phyloP scores from a whole-genome alignment of 2,797 vertebrate genomes.

The Brachyrhaphis roseni region DNA sequence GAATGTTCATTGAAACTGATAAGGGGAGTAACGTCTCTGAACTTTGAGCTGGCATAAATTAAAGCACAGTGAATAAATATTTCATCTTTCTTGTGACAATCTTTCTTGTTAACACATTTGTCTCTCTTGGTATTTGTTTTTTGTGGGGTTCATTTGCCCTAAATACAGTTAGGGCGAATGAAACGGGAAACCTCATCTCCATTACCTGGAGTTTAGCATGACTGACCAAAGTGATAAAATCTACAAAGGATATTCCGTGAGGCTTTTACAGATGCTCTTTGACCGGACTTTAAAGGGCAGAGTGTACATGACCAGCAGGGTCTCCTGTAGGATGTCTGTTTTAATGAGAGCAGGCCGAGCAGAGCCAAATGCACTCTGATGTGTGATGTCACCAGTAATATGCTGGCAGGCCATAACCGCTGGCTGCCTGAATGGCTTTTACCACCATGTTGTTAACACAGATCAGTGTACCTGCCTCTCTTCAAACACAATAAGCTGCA shows the following conservation, averaged over 20 bases:
- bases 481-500: slow-evolving; percentile 66
- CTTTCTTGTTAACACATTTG: slow-evolving; percentile 14
- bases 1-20: slow-evolving; percentile 14
- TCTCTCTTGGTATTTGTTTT: slow-evolving; percentile 9
- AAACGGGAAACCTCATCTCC: slow-evolving; percentile 17
- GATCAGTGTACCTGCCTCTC: slow-evolving; percentile 72
- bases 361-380: slow-evolving; percentile 57
- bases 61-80: slow-evolving; percentile 36
- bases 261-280: slow-evolving; percentile 43
- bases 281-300: slow-evolving; percentile 55
- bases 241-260: slow-evolving; percentile 33
- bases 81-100: slow-evolving; percentile 13
- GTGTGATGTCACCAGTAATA: slow-evolving; percentile 69
- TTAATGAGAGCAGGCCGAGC: slow-evolving; percentile 57
- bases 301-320: slow-evolving; percentile 46
- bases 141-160: not conserved
- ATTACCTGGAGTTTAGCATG: slow-evolving; percentile 12
- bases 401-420: slow-evolving; percentile 51
- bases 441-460: slow-evolving; percentile 65
- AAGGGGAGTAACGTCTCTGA: slow-evolving; percentile 29
- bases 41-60: slow-evolving; percentile 15
- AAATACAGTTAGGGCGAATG: not conserved
- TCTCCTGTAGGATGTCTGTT: slow-evolving; percentile 59
- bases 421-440: slow-evolving; percentile 54
- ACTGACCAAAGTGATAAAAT: slow-evolving; percentile 6